phyloP scores from a whole-genome alignment of 2,888 invertebrate species.

The Thereva nobilitata region DNA sequence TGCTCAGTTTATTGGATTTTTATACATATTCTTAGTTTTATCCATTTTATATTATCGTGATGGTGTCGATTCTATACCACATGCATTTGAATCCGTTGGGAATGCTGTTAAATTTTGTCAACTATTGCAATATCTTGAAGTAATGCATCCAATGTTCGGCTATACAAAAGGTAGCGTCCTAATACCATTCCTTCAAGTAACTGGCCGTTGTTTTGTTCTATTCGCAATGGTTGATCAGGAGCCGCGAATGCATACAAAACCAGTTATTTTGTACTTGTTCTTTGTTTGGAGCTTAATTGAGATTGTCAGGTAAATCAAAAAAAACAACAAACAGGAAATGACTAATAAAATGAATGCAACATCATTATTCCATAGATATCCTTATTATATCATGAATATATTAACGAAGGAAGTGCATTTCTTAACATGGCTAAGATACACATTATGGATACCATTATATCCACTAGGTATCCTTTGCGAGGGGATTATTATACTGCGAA shows the following conservation, averaged over 20 bases:
- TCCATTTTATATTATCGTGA: slow-evolving; percentile 74
- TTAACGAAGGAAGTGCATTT: slow-evolving; percentile 73
- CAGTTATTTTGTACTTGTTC: slow-evolving; percentile 87
- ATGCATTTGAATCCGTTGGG: slow-evolving; percentile 75
- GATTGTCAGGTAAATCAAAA: slow-evolving; percentile 71
- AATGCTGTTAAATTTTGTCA: slow-evolving; percentile 80
- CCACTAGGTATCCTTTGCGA: slow-evolving; percentile 89
- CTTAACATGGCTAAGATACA: slow-evolving; percentile 91
- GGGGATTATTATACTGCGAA: slow-evolving; percentile 76
- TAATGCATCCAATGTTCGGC: slow-evolving; percentile 86
- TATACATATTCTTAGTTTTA: slow-evolving; percentile 75
- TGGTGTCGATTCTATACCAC: slow-evolving; percentile 71
- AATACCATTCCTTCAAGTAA: slow-evolving; percentile 77
- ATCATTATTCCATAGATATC: slow-evolving; percentile 68
- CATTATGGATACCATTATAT: slow-evolving; percentile 91
- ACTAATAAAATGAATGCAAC: not conserved
- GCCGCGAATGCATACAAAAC: slow-evolving; percentile 82
- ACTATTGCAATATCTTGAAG: slow-evolving; percentile 80
- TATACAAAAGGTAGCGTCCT: slow-evolving; percentile 79
- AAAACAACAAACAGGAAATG: not conserved
- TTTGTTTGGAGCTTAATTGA: slow-evolving; percentile 82
- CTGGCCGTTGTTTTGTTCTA: slow-evolving; percentile 76
- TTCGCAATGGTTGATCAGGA: slow-evolving; percentile 85
- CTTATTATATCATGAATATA: slow-evolving; percentile 84
- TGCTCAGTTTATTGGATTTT: slow-evolving; percentile 84